Conservation (phyloP, 2,888 invertebrate species). For the Prosapia bicincta region DNA sequence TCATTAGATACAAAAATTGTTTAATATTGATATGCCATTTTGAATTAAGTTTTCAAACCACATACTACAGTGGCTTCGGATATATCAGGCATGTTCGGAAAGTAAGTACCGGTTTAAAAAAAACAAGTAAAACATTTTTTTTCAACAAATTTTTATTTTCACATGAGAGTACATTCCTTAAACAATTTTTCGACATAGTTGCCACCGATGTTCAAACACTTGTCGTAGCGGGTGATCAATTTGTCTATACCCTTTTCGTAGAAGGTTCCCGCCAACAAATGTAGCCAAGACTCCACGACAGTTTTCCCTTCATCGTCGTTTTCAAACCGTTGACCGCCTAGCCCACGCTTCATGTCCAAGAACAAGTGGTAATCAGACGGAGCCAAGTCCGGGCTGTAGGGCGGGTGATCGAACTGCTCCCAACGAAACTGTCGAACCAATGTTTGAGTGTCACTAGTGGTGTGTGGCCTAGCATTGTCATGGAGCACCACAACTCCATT, state of each 20-base stretch:
- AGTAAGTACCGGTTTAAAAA: no score
- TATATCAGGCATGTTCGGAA: no score
- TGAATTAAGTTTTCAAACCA: no score
- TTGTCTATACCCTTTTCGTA: constrained; percentile 7
- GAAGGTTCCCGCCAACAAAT: background rate
- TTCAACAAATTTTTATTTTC: no score
- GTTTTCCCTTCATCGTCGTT: constrained; percentile 12
- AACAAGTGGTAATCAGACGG: background rate
- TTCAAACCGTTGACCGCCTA: constrained; percentile 20
- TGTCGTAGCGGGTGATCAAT: background rate
- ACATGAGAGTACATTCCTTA: background rate
- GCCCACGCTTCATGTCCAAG: constrained; percentile 12
- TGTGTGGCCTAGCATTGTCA: constrained; percentile 35
- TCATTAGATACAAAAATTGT: no score
- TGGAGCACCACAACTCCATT: constrained; percentile 31
- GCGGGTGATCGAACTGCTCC: background rate
- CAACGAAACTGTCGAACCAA: constrained; percentile 3
- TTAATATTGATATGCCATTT: no score
- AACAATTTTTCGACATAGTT: constrained; percentile 17
- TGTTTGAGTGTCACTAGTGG: constrained; percentile 19
- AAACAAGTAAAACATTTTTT: no score
- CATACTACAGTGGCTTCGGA: no score
- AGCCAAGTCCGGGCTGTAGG: background rate
- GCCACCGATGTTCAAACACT: constrained; percentile 8
- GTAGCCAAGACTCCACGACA: no score